Evolutionary conservation across 2,113 vertebrate species (phyloP).

Genomic region (Chionomys nivalis): DNA sequence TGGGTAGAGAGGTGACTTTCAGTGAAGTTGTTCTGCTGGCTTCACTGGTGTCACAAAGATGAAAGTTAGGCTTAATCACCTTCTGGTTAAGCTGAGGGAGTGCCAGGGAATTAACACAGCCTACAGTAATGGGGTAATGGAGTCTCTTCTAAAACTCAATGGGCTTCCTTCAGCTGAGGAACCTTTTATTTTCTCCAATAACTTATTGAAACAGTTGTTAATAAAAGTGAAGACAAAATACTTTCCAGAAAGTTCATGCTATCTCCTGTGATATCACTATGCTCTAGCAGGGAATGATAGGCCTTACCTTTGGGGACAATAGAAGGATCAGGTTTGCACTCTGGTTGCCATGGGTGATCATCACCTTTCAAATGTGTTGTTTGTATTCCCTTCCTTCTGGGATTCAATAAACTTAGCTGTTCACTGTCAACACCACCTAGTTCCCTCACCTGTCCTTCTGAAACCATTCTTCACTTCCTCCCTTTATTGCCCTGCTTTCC

Average conservation of each 20-base stretch:
- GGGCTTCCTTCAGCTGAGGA: conserved; percentile 19
- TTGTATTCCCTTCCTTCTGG: too few species aligned
- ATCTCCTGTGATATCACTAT: background rate
- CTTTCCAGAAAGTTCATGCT: background rate
- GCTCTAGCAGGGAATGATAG: background rate
- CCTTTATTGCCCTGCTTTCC: background rate
- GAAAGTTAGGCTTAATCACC: background rate
- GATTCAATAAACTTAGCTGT: background rate
- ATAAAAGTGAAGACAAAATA: conserved; percentile 23
- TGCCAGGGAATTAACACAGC: background rate
- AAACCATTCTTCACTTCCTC: background rate
- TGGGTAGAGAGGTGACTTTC: background rate
- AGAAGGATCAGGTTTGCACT: background rate
- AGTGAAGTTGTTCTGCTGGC: background rate
- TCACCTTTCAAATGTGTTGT: background rate
- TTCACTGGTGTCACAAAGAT: background rate
- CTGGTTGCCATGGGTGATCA: background rate
- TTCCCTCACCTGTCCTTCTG: background rate
- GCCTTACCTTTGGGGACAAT: background rate
- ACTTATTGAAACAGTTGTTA: conserved; percentile 51
- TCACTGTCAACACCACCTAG: background rate
- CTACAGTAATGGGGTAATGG: background rate
- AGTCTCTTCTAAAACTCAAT: background rate
- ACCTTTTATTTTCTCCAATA: conserved; percentile 44
- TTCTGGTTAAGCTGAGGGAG: background rate